Percentiles rank a stretch among this genome's conserved stretches.
phyloP scores from a whole-genome alignment of 2,113 vertebrate species.

The Calypte anna region DNA sequence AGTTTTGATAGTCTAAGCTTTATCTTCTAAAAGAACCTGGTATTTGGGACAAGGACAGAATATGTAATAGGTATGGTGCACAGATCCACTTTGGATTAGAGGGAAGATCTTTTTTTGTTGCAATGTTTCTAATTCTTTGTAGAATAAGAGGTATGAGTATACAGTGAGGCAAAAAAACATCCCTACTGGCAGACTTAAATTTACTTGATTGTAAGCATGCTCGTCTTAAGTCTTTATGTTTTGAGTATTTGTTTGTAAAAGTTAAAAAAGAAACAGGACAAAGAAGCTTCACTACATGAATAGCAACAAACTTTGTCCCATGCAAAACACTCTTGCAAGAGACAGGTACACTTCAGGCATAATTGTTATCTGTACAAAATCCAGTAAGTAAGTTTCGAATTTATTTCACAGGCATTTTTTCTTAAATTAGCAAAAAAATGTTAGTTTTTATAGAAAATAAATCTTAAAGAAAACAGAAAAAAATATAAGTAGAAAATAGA shows the following conservation, averaged over 20 bases:
- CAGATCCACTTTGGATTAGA: neutral
- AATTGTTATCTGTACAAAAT: neutral
- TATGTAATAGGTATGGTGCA: neutral
- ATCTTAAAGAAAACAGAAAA: too few species aligned
- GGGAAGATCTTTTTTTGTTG: conserved; percentile 13
- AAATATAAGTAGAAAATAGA: too few species aligned
- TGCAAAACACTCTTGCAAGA: too few species aligned
- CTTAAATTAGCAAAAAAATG: neutral
- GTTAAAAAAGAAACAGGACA: too few species aligned
- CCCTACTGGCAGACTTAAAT: too few species aligned
- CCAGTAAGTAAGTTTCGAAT: neutral
- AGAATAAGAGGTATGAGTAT: neutral
- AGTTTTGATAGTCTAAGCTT: conserved; percentile 11
- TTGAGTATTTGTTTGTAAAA: too few species aligned
- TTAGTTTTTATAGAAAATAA: neutral
- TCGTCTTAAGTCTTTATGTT: too few species aligned
- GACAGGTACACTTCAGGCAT: neutral
- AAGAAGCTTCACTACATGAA: too few species aligned
- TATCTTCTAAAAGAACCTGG: neutral
- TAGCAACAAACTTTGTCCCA: too few species aligned
- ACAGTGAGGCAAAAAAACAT: too few species aligned
- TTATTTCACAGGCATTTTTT: neutral
- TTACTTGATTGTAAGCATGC: too few species aligned
- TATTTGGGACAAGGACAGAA: conserved; percentile 28
- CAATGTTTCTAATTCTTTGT: neutral